phyloP scores from a whole-genome alignment of 1,140 invertebrate species.

The Branchinecta lindahli region DNA sequence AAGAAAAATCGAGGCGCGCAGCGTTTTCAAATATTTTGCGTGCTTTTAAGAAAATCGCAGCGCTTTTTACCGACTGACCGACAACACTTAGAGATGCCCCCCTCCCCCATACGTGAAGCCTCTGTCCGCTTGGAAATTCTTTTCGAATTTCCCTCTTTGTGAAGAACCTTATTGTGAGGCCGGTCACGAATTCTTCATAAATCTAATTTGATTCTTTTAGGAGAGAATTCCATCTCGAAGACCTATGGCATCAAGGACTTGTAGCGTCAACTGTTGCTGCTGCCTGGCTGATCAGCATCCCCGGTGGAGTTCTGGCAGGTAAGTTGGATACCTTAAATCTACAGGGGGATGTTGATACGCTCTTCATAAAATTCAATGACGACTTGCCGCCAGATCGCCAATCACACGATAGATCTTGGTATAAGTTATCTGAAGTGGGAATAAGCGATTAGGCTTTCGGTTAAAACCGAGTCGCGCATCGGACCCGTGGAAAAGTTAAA shows the following conservation, averaged over 20 bases:
- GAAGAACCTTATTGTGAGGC: neutral
- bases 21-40: no score
- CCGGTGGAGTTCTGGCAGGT: conserved; percentile 34
- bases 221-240: conserved; percentile 34
- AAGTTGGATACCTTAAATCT: neutral
- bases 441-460: no score
- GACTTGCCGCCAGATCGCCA: no score
- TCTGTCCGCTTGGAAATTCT: neutral
- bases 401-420: no score
- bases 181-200: neutral
- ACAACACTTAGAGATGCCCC: neutral
- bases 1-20: no score
- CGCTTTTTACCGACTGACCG: no score
- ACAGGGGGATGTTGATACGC: neutral
- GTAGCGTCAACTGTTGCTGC: conserved; percentile 35
- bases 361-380: no score
- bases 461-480: no score
- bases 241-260: conserved; percentile 39
- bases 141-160: neutral
- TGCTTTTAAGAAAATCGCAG: no score
- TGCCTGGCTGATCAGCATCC: conserved; percentile 38
- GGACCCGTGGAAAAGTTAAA: no score
- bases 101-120: neutral
- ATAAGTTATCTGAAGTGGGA: no score
- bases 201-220: conserved; percentile 22